Evolutionary conservation across 1,140 invertebrate genomes (phyloP).

Genomic region (Stenopsyche tienmushanensis): DNA sequence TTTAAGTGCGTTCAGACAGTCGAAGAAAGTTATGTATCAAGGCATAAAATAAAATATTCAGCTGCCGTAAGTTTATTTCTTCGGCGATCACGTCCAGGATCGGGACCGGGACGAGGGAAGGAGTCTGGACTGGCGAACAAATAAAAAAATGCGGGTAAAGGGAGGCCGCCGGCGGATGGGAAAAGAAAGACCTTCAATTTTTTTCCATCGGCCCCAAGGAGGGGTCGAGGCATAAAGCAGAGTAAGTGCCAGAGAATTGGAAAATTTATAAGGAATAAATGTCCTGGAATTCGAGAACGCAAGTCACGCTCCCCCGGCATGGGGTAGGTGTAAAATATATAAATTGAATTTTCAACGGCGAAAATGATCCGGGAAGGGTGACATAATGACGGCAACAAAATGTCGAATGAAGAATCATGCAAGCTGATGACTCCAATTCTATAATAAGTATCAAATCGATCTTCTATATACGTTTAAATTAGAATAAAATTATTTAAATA

Average conservation of each 20-base stretch:
- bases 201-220: background rate
- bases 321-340: slow-evolving; percentile 18
- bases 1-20: too few relatives aligned
- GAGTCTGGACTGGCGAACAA: background rate
- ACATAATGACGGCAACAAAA: background rate
- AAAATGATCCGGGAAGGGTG: slow-evolving; percentile 4
- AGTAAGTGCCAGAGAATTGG: slow-evolving; percentile 3
- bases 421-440: background rate
- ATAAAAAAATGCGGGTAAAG: background rate
- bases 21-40: too few relatives aligned
- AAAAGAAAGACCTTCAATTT: background rate
- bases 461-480: too few relatives aligned
- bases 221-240: background rate
- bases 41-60: slow-evolving; percentile 14
- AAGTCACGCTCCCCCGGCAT: slow-evolving; percentile 11
- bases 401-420: background rate
- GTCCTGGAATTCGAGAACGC: slow-evolving; percentile 14
- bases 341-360: slow-evolving; percentile 15
- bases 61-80: slow-evolving; percentile 11
- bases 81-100: slow-evolving; percentile 14
- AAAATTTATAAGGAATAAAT: slow-evolving; percentile 23
- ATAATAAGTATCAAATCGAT: background rate
- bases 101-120: background rate
- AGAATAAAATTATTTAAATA: background rate
- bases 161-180: background rate